Conservation (phyloP, 2,888 invertebrate genomes). For the Clunio marinus region DNA sequence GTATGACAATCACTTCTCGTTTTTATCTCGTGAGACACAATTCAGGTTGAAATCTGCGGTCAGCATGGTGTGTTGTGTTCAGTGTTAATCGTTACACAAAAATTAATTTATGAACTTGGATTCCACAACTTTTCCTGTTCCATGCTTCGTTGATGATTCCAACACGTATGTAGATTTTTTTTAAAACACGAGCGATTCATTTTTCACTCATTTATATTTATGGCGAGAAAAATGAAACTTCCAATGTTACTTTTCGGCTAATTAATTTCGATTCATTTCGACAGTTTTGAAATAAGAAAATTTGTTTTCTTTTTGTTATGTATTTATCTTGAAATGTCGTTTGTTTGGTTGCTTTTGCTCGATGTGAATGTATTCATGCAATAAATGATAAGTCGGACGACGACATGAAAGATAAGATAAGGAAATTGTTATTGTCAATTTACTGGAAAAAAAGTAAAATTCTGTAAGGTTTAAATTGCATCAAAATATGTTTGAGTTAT, state of each 20-base stretch:
- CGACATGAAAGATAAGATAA: no score
- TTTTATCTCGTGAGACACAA: background rate
- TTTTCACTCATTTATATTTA: background rate
- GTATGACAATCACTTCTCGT: constrained; percentile 1
- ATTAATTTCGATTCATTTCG: constrained; percentile 23
- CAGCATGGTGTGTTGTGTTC: background rate
- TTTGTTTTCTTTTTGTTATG: no score
- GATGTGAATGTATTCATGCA: no score
- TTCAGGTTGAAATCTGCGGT: background rate
- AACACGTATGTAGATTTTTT: background rate
- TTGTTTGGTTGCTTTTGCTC: no score
- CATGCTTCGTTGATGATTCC: constrained; percentile 1
- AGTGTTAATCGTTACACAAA: constrained; percentile 3
- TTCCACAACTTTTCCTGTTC: constrained; percentile 4
- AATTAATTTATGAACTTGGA: constrained; percentile 16
- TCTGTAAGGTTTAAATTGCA: no score
- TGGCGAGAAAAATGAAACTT: constrained; percentile 21
- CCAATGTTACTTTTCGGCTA: background rate
- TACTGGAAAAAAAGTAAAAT: no score
- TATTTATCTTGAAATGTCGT: no score
- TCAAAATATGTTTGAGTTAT: no score
- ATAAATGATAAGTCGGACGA: no score
- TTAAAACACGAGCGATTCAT: background rate
- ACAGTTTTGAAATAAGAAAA: background rate
- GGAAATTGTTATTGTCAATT: no score